Evolutionary conservation across 2,888 invertebrate genomes (phyloP).

Genomic region (Tinea pellionella): DNA sequence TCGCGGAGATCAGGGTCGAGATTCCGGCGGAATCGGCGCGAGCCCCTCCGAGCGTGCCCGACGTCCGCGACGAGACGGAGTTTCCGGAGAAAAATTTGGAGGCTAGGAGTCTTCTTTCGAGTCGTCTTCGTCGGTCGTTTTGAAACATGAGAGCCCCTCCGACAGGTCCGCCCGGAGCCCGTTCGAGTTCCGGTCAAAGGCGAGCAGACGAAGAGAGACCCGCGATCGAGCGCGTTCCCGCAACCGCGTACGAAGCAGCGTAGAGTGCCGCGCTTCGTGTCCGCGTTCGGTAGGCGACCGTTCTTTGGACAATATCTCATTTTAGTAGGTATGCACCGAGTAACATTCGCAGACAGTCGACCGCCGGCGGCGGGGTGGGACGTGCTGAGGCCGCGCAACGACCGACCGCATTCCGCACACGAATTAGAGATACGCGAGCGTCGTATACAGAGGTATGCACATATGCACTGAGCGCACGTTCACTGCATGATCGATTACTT

Average conservation of each 20-base stretch:
- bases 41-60: slow-evolving; percentile 51
- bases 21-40: slow-evolving; percentile 60
- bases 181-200: slow-evolving; percentile 20
- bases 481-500: too few species aligned
- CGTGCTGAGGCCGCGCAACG: slow-evolving; percentile 38
- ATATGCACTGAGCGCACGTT: too few species aligned
- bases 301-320: too few species aligned
- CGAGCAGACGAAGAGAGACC: slow-evolving; percentile 23
- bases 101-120: slow-evolving; percentile 29
- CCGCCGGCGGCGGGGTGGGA: slow-evolving; percentile 53
- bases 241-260: slow-evolving; percentile 32
- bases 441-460: slow-evolving; percentile 52
- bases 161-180: slow-evolving; percentile 37
- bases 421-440: slow-evolving; percentile 69
- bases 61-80: slow-evolving; percentile 61
- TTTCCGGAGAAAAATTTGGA: slow-evolving; percentile 70
- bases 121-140: neutral
- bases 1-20: slow-evolving; percentile 68
- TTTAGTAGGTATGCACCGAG: too few species aligned
- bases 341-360: slow-evolving; percentile 41
- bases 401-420: slow-evolving; percentile 52
- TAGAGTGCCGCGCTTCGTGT: slow-evolving; percentile 36
- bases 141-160: too few species aligned
- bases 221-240: slow-evolving; percentile 29
- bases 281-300: slow-evolving; percentile 39